Evolutionary conservation across 2,888 invertebrate genomes (phyloP), one percentile per base, ranked within the genome.

Genomic region (Dendrolimus pini): DNA sequence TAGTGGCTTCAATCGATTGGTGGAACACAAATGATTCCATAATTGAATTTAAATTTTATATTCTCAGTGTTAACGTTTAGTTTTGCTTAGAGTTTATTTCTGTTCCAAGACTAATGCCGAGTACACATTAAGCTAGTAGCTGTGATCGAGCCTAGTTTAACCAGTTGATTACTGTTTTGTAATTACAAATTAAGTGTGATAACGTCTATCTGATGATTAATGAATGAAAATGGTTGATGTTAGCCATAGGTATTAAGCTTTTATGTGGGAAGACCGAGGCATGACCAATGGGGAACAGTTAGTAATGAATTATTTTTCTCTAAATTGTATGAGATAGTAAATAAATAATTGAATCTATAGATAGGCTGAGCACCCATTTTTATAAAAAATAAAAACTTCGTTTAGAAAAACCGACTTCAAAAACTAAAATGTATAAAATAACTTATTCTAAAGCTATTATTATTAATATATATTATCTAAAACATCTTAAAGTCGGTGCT

Each of bases 1-100:
- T 59, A 66, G 66, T 67, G 62, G 68, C 71, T 78, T 73, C 70
- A 74, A 75, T 77, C 74, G 77, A 82, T 79, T 72, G 71, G 71
- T 74, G 63, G 69, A 74, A 73, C 67, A 71, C 68, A 67, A 70
- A 68, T 66, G 59, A 60, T 68, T 61, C 65, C 55, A 60, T 66
- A 70, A 65, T 54, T 59, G 60, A 78, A 66, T 76, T 60, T 77
- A 62, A 65, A 68, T 62, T 72, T 61, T 81, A 74, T 67, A 55
- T 7, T 41, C 55, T 41, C 54, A 0, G 1, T 0, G 7, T 59
- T 74, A 77, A 54, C 65, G 70, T 65, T 60, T 58, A 67, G 64
- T 65, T 61, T 77, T 42, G 61, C 60, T 65, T 72, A 66, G 54
- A 56, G 10, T 52, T 55, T 41, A 3, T n/a, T 6, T 6, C 53